phyloP scores from a whole-genome alignment of 2,113 vertebrate genomes.

The Probosciger aterrimus region DNA sequence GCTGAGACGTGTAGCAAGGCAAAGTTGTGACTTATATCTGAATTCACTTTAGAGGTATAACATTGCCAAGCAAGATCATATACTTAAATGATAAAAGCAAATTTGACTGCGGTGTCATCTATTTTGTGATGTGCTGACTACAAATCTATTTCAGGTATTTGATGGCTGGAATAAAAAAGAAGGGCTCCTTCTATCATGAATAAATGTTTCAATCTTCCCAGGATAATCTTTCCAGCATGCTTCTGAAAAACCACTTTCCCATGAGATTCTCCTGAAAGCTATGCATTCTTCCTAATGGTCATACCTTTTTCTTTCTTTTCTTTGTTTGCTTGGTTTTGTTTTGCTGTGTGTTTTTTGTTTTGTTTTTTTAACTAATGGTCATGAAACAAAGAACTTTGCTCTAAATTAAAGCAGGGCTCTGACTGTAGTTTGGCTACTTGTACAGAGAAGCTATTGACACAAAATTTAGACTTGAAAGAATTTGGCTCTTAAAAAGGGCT shows the following conservation, averaged over 20 bases:
- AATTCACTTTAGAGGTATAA: neutral
- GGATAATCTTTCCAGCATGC: neutral
- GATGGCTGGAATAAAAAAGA: slow-evolving; percentile 4
- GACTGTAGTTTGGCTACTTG: neutral
- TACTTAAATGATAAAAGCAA: slow-evolving; percentile 20
- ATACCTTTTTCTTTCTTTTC: neutral
- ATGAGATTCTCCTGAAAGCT: neutral
- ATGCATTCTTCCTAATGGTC: neutral
- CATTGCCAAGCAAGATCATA: neutral
- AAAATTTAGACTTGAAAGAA: neutral
- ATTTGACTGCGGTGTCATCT: neutral
- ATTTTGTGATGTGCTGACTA: neutral
- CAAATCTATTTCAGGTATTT: neutral
- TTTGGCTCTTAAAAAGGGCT: neutral
- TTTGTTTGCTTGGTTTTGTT: neutral
- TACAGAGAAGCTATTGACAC: neutral
- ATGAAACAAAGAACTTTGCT: neutral
- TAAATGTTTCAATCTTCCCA: neutral
- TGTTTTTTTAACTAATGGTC: neutral
- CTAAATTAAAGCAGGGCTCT: neutral
- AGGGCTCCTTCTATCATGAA: neutral
- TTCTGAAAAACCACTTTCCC: neutral
- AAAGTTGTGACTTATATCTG: neutral
- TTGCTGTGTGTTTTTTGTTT: neutral
- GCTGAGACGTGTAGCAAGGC: neutral